Percentiles rank a stretch among this genome's conserved stretches.
Conservation (phyloP, 2,113 vertebrate genomes). For the Hemiscyllium ocellatum region DNA sequence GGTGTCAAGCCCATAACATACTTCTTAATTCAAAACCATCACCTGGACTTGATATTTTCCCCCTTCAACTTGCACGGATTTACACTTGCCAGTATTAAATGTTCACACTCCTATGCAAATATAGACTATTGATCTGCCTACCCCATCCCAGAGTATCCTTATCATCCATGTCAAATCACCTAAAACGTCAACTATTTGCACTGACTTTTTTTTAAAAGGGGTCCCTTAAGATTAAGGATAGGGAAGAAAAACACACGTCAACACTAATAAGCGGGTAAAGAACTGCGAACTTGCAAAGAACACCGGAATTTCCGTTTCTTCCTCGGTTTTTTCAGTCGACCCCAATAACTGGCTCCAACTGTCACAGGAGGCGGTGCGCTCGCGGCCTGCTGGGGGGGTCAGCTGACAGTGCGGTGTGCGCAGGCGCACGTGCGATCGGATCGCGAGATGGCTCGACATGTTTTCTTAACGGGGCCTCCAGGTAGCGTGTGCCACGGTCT, state of each 20-base stretch:
- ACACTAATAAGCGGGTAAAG: background rate
- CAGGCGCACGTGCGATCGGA: background rate
- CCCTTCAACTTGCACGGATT: background rate
- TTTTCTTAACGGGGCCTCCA: conserved; percentile 83
- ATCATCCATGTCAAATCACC: too few relatives aligned
- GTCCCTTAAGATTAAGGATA: background rate
- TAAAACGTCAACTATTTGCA: background rate
- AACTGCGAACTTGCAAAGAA: background rate
- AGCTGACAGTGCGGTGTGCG: background rate
- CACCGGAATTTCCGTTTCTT: too few relatives aligned
- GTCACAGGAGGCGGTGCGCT: background rate
- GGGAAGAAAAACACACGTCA: background rate
- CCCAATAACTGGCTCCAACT: too few relatives aligned
- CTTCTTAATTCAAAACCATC: background rate
- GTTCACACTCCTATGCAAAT: too few relatives aligned
- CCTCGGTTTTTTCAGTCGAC: too few relatives aligned
- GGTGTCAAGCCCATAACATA: background rate
- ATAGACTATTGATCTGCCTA: background rate
- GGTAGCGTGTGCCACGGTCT: conserved; percentile 54
- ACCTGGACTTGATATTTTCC: background rate
- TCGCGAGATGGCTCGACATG: conserved; percentile 64
- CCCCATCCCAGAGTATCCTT: background rate
- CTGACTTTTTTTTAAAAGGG: background rate
- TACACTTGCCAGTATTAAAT: background rate
- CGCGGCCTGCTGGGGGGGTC: background rate